These are phyloP conservation scores for Mormoops blainvillei DNA, from an alignment of 2,113 vertebrate genomes.

Conservation along the genomic window DNA sequence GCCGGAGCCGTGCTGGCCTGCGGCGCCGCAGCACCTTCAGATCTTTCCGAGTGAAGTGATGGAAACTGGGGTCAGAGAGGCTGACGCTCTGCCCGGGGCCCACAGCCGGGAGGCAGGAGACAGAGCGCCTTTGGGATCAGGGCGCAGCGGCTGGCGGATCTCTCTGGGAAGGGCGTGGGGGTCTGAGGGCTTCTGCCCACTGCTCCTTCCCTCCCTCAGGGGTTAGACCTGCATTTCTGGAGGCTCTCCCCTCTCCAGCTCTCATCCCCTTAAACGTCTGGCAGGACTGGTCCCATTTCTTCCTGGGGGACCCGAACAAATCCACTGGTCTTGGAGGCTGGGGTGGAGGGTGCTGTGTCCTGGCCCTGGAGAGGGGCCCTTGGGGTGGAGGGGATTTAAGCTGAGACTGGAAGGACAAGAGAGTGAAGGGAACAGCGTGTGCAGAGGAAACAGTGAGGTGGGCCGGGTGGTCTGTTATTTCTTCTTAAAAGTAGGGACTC, in stretches of 20 bases:
- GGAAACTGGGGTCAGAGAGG: not conserved
- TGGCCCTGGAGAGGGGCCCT: not conserved
- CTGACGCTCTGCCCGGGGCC: rapidly evolving
- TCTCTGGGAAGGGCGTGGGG: not conserved
- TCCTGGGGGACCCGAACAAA: not conserved
- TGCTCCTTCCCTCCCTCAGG: not conserved
- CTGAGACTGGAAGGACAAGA: not conserved
- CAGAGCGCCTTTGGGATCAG: not conserved
- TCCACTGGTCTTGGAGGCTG: not conserved
- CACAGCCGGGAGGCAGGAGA: not conserved
- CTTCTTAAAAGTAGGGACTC: not conserved
- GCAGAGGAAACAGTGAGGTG: not conserved
- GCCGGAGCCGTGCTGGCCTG: not conserved
- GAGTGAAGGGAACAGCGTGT: rapidly evolving
- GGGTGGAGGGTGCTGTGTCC: not conserved
- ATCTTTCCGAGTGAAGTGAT: conserved; percentile 37
- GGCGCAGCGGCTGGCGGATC: not conserved
- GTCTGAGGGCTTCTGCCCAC: not conserved
- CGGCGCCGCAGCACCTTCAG: not conserved
- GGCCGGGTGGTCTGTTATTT: not conserved
- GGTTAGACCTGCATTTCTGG: not conserved
- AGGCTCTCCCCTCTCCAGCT: not conserved
- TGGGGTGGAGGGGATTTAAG: rapidly evolving
- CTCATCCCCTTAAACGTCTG: too few species aligned
- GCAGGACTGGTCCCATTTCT: not conserved